Conservation (phyloP, 2,113 vertebrate genomes). For the Pipa parva region DNA sequence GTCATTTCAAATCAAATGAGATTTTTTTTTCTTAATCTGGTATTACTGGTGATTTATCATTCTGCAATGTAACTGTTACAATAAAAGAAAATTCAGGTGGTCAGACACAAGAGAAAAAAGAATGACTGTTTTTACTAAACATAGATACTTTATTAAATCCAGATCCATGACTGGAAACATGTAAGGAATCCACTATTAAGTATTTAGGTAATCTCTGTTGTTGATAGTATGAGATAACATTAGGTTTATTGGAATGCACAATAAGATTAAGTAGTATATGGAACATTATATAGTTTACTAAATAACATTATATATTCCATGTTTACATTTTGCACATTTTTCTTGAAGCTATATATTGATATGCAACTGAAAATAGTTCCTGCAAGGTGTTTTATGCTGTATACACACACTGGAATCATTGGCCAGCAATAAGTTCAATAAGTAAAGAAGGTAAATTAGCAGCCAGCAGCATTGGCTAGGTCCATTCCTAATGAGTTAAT, state of each 20-base stretch:
- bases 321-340: neutral
- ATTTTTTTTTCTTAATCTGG: too few species aligned
- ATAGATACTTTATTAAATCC: conserved; percentile 27
- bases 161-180: conserved; percentile 21
- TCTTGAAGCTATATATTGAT: conserved; percentile 13
- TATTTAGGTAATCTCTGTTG: neutral
- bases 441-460: neutral
- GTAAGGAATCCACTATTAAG: conserved; percentile 6
- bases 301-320: neutral
- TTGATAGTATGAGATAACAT: conserved; percentile 4
- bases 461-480: neutral
- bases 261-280: conserved; percentile 7
- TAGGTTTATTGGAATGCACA: conserved; percentile 23
- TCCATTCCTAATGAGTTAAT: neutral
- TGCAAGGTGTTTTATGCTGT: conserved; percentile 11
- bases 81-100: neutral
- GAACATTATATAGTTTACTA: neutral
- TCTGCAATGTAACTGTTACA: too few species aligned
- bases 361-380: conserved; percentile 20
- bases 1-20: too few species aligned
- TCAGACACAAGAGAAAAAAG: neutral
- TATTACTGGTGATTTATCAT: too few species aligned
- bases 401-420: neutral
- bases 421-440: neutral
- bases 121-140: conserved; percentile 19